Conservation (phyloP, 2,113 vertebrate species). For the Isichthys henryi region DNA sequence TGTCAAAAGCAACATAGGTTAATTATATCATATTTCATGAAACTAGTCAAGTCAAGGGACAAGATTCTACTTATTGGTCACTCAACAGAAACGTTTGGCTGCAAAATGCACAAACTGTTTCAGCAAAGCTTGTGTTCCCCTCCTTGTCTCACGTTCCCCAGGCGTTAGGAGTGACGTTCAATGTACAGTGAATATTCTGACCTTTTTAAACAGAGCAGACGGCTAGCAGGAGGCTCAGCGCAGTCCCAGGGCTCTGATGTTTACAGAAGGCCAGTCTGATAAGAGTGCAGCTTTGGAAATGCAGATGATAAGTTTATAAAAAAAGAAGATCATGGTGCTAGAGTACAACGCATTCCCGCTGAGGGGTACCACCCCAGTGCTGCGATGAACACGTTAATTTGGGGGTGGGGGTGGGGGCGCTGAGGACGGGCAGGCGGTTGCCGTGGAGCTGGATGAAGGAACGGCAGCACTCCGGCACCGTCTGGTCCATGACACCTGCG, state of each 20-base stretch:
- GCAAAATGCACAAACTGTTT: neutral
- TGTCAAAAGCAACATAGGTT: neutral
- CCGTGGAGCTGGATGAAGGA: constrained; percentile 47
- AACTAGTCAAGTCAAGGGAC: neutral
- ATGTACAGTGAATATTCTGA: neutral
- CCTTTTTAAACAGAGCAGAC: neutral
- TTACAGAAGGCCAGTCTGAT: neutral
- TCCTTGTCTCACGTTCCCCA: neutral
- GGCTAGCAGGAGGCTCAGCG: neutral
- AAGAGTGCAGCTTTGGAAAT: neutral
- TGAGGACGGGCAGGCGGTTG: constrained; percentile 20
- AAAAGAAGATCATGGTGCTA: neutral
- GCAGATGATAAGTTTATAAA: neutral
- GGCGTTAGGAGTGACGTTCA: neutral
- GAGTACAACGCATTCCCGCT: neutral
- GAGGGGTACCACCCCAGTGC: neutral
- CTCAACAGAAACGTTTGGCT: neutral
- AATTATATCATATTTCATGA: neutral
- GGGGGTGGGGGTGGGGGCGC: neutral
- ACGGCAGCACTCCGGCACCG: constrained; percentile 48
- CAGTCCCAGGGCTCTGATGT: neutral
- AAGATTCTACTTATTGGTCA: neutral
- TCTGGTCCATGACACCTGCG: constrained; percentile 82
- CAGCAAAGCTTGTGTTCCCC: neutral
- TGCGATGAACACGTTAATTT: constrained; percentile 6